phyloP scores from a whole-genome alignment of 2,113 vertebrate genomes.

The Tor tambroides region DNA sequence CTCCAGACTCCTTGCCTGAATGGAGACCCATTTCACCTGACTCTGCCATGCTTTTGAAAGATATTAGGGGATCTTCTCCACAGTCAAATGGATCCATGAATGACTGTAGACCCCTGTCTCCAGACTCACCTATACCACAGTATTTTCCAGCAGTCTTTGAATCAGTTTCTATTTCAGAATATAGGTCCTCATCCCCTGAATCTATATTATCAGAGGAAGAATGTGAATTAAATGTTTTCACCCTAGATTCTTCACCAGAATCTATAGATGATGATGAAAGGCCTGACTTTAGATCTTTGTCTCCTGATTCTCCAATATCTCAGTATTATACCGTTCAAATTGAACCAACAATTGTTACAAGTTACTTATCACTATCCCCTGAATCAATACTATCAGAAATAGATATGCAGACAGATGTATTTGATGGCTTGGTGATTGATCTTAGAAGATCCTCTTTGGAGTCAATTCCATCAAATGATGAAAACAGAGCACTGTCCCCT shows the following conservation, averaged over 20 bases:
- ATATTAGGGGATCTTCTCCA: not conserved
- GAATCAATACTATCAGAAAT: constrained; percentile 58
- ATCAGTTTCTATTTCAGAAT: not conserved
- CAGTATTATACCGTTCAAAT: not conserved
- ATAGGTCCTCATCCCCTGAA: not conserved
- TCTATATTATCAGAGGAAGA: constrained; percentile 34
- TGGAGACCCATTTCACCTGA: not conserved
- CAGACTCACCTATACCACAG: constrained; percentile 55
- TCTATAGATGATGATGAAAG: not conserved
- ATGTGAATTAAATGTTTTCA: constrained; percentile 14
- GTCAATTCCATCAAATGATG: constrained; percentile 57
- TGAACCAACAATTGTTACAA: not conserved
- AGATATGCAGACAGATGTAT: constrained; percentile 46
- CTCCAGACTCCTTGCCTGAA: constrained; percentile 43
- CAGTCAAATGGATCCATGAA: not conserved
- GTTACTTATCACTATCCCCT: constrained; percentile 46
- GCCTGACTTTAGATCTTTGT: constrained; percentile 33
- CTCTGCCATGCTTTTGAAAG: not conserved
- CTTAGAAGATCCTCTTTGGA: constrained; percentile 44
- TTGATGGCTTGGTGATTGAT: constrained; percentile 6
- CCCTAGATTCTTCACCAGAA: not conserved
- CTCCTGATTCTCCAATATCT: constrained; percentile 46
- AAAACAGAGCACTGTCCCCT: constrained; percentile 51
- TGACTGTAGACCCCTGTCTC: constrained; percentile 50
- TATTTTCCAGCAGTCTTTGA: constrained; percentile 41